Evolutionary conservation across 2,888 invertebrate genomes (phyloP), one percentile per base, ranked within the genome.

Genomic region (Biston stratarius): DNA sequence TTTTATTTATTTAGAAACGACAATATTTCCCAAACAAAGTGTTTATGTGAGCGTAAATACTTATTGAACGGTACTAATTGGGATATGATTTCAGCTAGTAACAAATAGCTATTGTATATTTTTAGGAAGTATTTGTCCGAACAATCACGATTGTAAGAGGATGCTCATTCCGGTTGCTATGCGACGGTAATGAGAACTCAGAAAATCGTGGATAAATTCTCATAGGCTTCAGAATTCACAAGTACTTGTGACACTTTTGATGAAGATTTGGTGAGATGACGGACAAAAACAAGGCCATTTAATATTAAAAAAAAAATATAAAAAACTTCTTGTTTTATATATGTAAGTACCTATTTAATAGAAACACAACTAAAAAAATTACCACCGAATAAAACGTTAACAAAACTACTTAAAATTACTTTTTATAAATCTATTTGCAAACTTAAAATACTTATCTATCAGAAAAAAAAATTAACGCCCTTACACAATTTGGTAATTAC

Each of bases 171-270:
- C 61, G 33, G 57, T 63, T 63, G 55, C 69, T 65, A 56, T 51
- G 67, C 63, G 48, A 78, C 77, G 78, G 80, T 83, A 83, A 79
- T 81, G 71, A 75, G 79, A 36, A 51, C 36, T 51, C 34, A 36
- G n/a, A 51, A 82, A 86, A 83, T 80, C 74, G 24, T 65, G 64
- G 73, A 2, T 53, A 44, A 15, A 49, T 56, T 36, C 62, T 52
- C 72, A 52, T 63, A 83, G 83, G 84, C 84, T n/a, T 7, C n/a
- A 15, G 38, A 11, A 40, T 7, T 14, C 2, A 34, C 2, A 24
- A 6, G 6, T 52, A 52, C 9, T 36, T 36, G 2, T 36, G 12
- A 36, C 36, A 36, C 36, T 52, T 33, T 52, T 48, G 10, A 6
- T n/a, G 15, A 38, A 38, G 38, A 38, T 24, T 24, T 24, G 24